A percentile compares a stretch with the other conserved stretches of the same genome.
Conservation (phyloP, 2,113 vertebrate genomes). For the Brienomyrus longianalis region DNA sequence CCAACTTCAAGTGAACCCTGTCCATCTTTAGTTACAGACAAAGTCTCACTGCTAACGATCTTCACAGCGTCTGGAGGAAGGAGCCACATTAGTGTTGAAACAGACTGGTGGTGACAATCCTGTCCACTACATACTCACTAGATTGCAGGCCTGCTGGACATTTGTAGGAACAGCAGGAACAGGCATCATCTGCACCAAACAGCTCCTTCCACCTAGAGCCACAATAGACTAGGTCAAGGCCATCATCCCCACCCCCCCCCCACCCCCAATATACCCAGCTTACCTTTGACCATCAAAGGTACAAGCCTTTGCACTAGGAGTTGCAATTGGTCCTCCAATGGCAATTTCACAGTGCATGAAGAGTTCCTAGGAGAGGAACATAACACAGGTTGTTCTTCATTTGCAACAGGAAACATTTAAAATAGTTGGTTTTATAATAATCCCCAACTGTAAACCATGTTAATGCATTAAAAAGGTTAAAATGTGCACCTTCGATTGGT, state of each 20-base stretch:
- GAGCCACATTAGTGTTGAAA: not conserved
- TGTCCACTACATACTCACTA: constrained; percentile 26
- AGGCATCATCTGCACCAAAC: constrained; percentile 33
- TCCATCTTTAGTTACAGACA: not conserved
- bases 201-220: constrained; percentile 55
- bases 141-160: constrained; percentile 20
- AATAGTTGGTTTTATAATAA: not conserved
- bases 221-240: not conserved
- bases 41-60: not conserved
- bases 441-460: not conserved
- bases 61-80: constrained; percentile 23
- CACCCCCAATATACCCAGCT: constrained; percentile 26
- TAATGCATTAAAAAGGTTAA: too few relatives aligned
- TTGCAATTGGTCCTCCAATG: constrained; percentile 26
- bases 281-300: constrained; percentile 34
- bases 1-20: too few relatives aligned
- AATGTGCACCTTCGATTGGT: too few relatives aligned
- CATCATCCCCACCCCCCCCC: not conserved
- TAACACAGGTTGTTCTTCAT: not conserved
- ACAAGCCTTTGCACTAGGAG: constrained; percentile 44
- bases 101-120: not conserved
- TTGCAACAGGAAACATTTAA: not conserved
- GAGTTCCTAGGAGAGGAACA: constrained; percentile 35
- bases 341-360: constrained; percentile 54
- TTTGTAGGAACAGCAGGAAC: constrained; percentile 45